Conservation (phyloP, 1,140 invertebrate species). For the Macrocentrus cingulum region DNA sequence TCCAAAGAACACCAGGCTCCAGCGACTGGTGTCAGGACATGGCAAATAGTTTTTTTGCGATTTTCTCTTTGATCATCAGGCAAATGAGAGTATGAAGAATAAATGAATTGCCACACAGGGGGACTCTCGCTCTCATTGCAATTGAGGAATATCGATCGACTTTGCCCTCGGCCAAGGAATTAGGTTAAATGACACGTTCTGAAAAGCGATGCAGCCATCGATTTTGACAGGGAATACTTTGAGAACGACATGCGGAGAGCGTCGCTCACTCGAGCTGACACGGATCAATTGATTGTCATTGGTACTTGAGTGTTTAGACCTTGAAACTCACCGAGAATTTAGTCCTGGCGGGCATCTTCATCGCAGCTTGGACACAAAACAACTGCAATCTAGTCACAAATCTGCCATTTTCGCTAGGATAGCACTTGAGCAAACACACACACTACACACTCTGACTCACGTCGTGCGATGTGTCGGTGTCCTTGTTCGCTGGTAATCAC, state of each 20-base stretch:
- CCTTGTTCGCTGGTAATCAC: not conserved
- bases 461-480: not conserved
- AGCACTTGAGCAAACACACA: slow-evolving; percentile 16
- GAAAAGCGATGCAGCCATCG: slow-evolving; percentile 5
- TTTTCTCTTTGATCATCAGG: too few relatives aligned
- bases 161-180: slow-evolving; percentile 30
- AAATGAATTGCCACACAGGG: too few relatives aligned
- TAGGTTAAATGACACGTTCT: slow-evolving; percentile 31
- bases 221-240: too few relatives aligned
- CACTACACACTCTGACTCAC: not conserved
- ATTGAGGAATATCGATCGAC: slow-evolving; percentile 34
- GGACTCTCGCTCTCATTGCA: slow-evolving; percentile 7
- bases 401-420: slow-evolving; percentile 40
- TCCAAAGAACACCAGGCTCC: too few relatives aligned
- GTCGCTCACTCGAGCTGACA: too few relatives aligned
- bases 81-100: too few relatives aligned
- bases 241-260: too few relatives aligned
- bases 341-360: slow-evolving; percentile 31
- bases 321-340: slow-evolving; percentile 35
- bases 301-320: too few relatives aligned
- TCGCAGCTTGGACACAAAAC: slow-evolving; percentile 6
- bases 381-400: slow-evolving; percentile 33
- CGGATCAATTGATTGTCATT: too few relatives aligned
- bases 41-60: too few relatives aligned
- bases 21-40: too few relatives aligned